A percentile compares a stretch with the other conserved stretches of the same genome.
phyloP scores from a whole-genome alignment of 2,888 invertebrate species.

The Rhorus exstirpatorius region DNA sequence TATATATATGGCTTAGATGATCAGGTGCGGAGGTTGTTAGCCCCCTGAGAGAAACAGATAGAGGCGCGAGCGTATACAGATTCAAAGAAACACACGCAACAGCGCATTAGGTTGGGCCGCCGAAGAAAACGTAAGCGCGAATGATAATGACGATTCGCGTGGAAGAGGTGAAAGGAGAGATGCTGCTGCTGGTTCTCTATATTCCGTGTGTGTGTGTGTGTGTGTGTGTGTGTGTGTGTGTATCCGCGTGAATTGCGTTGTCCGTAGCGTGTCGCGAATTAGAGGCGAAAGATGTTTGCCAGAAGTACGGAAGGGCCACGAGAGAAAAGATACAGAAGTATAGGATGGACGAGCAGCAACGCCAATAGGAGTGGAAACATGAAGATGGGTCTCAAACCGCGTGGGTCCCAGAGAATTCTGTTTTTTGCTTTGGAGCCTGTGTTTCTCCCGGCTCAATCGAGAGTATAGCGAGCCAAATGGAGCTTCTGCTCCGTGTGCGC shows the following conservation, averaged over 20 bases:
- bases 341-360: conserved; percentile 40
- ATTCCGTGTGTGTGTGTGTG: background rate
- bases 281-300: conserved; percentile 47
- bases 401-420: conserved; percentile 27
- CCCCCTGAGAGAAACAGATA: conserved; percentile 58
- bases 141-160: conserved; percentile 38
- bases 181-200: conserved; percentile 5
- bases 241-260: conserved; percentile 35
- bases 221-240: no score
- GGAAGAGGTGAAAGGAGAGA: conserved; percentile 26
- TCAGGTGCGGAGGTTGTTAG: conserved; percentile 72
- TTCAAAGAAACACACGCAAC: conserved; percentile 39
- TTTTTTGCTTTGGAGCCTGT: conserved; percentile 29
- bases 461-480: conserved; percentile 30
- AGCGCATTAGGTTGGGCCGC: conserved; percentile 32
- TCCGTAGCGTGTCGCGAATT: conserved; percentile 63
- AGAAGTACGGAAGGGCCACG: conserved; percentile 70
- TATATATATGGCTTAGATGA: conserved; percentile 67
- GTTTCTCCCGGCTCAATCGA: conserved; percentile 16
- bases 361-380: conserved; percentile 21
- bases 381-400: conserved; percentile 37
- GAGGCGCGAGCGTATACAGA: background rate
- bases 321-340: conserved; percentile 19
- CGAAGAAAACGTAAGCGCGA: conserved; percentile 52
- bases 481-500: conserved; percentile 25